Evolutionary conservation across 2,888 invertebrate genomes (phyloP).

Genomic region (Drosophila koepferae): DNA sequence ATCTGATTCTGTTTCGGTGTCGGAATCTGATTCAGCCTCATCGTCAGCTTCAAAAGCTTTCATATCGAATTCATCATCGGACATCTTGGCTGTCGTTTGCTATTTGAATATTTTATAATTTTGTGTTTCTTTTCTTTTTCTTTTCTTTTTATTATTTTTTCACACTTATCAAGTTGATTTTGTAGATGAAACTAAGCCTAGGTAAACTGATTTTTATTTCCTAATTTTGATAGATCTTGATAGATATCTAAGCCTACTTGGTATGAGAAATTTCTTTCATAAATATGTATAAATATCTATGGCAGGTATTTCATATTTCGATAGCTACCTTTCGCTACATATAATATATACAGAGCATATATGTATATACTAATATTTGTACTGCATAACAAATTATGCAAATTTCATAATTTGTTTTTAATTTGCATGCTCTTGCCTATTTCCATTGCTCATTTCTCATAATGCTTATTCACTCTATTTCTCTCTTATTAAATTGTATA

Average conservation of each 20-base stretch:
- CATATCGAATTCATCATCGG: neutral
- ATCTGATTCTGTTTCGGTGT: neutral
- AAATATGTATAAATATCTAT: too few relatives aligned
- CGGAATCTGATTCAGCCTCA: neutral
- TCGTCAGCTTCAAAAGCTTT: neutral
- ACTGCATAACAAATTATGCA: too few relatives aligned
- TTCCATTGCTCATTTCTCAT: too few relatives aligned
- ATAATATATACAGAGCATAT: too few relatives aligned
- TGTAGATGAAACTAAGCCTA: neutral
- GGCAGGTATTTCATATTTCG: too few relatives aligned
- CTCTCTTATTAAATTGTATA: neutral
- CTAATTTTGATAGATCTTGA: neutral
- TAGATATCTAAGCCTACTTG: neutral
- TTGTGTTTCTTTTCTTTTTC: neutral
- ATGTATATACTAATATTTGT: too few relatives aligned
- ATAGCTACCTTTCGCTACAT: too few relatives aligned
- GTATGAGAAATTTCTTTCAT: neutral
- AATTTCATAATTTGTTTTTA: too few relatives aligned
- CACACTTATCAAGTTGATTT: neutral
- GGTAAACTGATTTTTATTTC: neutral
- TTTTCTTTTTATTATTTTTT: neutral
- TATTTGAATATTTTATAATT: neutral
- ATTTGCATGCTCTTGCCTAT: too few relatives aligned
- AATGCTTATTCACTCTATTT: neutral
- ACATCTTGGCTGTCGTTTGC: neutral